These are phyloP conservation scores for Aspidiotus rigidus DNA, from an alignment of 2,888 invertebrate genomes.

Conservation along the genomic window DNA sequence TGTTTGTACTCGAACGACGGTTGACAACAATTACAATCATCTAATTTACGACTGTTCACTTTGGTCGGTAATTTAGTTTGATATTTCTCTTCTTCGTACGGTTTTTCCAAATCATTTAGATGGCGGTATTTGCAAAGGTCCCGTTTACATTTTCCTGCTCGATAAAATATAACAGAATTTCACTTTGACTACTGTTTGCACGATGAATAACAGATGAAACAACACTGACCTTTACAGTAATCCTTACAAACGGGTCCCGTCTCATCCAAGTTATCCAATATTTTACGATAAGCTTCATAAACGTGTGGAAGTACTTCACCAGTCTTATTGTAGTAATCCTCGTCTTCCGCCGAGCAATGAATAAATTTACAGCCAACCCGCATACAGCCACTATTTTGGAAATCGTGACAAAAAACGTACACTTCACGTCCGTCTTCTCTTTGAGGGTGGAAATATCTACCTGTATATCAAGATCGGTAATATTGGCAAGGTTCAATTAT, in stretches of 20 bases:
- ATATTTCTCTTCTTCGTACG: constrained; percentile 11
- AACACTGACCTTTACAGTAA: constrained; percentile 49
- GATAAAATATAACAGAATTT: not conserved
- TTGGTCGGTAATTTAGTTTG: constrained; percentile 3
- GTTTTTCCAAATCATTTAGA: constrained; percentile 13
- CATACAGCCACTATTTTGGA: constrained; percentile 64
- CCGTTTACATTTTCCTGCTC: constrained; percentile 30
- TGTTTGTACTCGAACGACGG: constrained; percentile 13
- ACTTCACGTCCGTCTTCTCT: constrained; percentile 39
- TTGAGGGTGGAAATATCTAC: constrained; percentile 37
- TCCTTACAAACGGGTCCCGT: constrained; percentile 58
- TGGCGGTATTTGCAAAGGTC: constrained; percentile 36
- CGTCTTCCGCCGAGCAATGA: constrained; percentile 64
- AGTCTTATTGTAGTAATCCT: constrained; percentile 63
- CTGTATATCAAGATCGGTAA: not conserved
- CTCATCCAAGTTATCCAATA: constrained; percentile 45
- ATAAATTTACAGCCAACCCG: constrained; percentile 66
- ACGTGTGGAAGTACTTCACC: constrained; percentile 60
- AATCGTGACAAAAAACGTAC: constrained; percentile 55
- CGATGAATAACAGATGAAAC: not conserved
- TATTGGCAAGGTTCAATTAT: not conserved
- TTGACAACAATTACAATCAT: constrained; percentile 22
- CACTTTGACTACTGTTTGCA: not conserved
- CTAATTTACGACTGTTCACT: constrained; percentile 1
- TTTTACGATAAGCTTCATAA: constrained; percentile 31